phyloP scores from a whole-genome alignment of 2,888 invertebrate genomes.

The Cephus nigrinus region DNA sequence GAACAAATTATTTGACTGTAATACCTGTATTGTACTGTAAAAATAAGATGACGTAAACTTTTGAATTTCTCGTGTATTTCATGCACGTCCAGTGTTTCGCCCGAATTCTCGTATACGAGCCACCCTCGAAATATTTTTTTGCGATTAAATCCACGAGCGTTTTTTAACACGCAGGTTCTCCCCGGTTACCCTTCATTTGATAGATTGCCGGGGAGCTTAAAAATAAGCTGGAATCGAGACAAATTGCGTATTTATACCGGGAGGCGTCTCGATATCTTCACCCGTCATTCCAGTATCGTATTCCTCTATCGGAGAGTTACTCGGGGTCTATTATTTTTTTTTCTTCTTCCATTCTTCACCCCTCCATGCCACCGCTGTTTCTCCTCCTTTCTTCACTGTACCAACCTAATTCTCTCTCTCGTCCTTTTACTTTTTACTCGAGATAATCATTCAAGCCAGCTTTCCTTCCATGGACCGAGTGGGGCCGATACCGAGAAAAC shows the following conservation, averaged over 20 bases:
- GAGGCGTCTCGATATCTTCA: conserved; percentile 19
- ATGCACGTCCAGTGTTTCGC: not conserved
- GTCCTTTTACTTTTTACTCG: conserved; percentile 10
- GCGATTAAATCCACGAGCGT: not conserved
- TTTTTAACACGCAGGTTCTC: not conserved
- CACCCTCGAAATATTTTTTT: not conserved
- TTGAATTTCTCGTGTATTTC: not conserved
- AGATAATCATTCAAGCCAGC: conserved; percentile 22
- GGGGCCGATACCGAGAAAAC: conserved; percentile 9
- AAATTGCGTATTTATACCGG: conserved; percentile 21
- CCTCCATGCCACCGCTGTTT: not conserved
- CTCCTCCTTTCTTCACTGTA: not conserved
- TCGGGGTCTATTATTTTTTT: not conserved
- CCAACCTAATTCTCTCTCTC: conserved; percentile 6
- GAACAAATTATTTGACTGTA: not conserved
- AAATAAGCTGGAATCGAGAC: conserved; percentile 16
- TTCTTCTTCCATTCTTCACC: not conserved
- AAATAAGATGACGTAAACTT: not conserved
- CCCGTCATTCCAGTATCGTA: conserved; percentile 1
- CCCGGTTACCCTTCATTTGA: not conserved
- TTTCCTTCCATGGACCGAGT: conserved; percentile 9
- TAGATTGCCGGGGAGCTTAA: not conserved
- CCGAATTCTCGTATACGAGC: not conserved
- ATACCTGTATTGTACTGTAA: not conserved
- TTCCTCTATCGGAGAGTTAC: not conserved